phyloP scores from a whole-genome alignment of 2,113 vertebrate species.

The Cynocephalus volans region DNA sequence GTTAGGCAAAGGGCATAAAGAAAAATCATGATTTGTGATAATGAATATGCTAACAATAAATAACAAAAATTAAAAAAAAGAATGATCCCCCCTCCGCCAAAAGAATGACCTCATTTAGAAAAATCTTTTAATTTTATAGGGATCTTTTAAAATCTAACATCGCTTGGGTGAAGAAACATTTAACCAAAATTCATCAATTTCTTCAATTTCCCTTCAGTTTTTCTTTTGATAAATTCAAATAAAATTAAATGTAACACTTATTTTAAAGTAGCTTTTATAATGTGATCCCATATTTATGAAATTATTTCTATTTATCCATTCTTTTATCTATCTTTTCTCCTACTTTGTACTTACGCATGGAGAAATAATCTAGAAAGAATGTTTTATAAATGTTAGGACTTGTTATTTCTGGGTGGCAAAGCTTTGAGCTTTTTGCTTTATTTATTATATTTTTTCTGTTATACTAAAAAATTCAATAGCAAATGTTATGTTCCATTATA shows the following conservation, averaged over 20 bases:
- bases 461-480: not conserved
- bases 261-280: not conserved
- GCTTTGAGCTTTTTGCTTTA: not conserved
- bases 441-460: not conserved
- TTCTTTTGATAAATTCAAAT: not conserved
- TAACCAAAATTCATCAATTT: not conserved
- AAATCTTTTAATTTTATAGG: not conserved
- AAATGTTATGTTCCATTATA: not conserved
- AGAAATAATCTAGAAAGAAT: not conserved
- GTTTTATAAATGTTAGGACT: not conserved
- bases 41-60: too few species aligned
- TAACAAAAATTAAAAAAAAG: too few species aligned
- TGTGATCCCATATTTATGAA: not conserved
- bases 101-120: not conserved
- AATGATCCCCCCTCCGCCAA: too few species aligned
- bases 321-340: not conserved
- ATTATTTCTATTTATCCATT: not conserved
- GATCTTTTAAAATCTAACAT: not conserved
- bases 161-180: not conserved
- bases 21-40: too few species aligned
- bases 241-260: not conserved
- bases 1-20: too few species aligned
- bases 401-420: not conserved
- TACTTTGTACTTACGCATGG: not conserved
- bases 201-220: not conserved